Conservation (phyloP, 2,888 invertebrate species). For the Nudaria mundana region DNA sequence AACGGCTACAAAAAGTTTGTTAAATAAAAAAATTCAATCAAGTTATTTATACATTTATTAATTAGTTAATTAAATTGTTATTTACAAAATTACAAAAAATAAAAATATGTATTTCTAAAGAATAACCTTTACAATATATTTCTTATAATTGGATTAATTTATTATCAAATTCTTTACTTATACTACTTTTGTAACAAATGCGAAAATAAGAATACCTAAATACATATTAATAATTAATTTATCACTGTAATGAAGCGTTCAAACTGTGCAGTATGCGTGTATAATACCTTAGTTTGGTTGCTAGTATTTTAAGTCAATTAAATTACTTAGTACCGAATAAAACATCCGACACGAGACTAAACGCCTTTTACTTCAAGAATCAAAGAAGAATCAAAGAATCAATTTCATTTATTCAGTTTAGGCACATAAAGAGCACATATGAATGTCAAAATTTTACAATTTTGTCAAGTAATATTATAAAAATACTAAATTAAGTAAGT, state of each 20-base stretch:
- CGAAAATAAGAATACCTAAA: conserved; percentile 28
- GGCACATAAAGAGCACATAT: too few relatives aligned
- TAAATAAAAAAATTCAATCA: too few relatives aligned
- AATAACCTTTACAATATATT: not conserved
- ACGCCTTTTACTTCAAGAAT: conserved; percentile 11
- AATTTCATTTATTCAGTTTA: too few relatives aligned
- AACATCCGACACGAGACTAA: conserved; percentile 56
- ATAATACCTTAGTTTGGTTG: conserved; percentile 37
- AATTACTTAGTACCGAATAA: conserved; percentile 63
- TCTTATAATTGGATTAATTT: not conserved
- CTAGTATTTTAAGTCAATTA: conserved; percentile 68
- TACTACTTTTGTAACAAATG: conserved; percentile 6
- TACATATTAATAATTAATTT: conserved; percentile 2
- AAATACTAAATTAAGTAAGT: too few relatives aligned
- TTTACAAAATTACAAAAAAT: not conserved
- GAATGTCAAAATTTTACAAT: too few relatives aligned
- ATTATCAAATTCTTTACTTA: not conserved
- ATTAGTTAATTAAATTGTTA: not conserved
- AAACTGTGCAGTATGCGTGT: conserved; percentile 14
- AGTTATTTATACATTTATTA: not conserved
- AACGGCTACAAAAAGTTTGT: too few relatives aligned
- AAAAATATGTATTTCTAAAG: conserved; percentile 3
- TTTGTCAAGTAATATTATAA: too few relatives aligned
- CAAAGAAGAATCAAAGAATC: too few relatives aligned
- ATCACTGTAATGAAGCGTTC: conserved; percentile 5